A percentile compares a stretch with the other conserved stretches of the same genome.
These are phyloP conservation scores for Anas bahamensis DNA, from an alignment of 2,797 vertebrate genomes.

Conservation along the genomic window DNA sequence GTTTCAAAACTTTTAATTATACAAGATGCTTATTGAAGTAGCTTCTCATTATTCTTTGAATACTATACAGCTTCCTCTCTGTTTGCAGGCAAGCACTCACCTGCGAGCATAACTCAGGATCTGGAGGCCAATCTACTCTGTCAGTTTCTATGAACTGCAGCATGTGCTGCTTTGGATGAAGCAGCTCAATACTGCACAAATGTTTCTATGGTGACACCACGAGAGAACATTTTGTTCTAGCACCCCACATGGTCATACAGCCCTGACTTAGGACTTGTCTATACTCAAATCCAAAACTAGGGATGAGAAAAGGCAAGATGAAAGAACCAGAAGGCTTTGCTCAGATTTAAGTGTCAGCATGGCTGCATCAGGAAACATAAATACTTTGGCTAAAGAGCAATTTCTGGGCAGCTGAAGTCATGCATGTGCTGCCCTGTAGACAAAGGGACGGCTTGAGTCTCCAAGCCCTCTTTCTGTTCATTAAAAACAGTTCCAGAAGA, in stretches of 20 bases:
- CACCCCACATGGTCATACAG: neutral
- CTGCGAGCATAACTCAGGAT: neutral
- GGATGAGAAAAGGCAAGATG: neutral
- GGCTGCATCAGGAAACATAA: neutral
- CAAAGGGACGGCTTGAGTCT: neutral
- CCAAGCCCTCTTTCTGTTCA: neutral
- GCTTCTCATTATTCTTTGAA: neutral
- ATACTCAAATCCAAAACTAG: neutral
- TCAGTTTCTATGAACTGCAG: neutral
- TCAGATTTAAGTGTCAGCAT: neutral
- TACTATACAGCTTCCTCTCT: neutral
- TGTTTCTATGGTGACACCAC: conserved; percentile 22
- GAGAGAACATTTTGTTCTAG: conserved; percentile 26
- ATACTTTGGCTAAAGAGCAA: neutral
- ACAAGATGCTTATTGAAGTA: neutral
- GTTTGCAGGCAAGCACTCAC: neutral
- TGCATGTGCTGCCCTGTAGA: neutral
- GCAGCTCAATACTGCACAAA: neutral
- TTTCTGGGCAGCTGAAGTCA: neutral
- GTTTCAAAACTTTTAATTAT: neutral
- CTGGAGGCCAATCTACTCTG: neutral
- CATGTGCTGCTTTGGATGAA: neutral
- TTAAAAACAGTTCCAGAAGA: neutral
- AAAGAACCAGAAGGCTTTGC: neutral
- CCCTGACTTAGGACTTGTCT: neutral